Base-by-base conservation (phyloP, 2,888 invertebrate species). In the Parnassius smintheus region DNA sequence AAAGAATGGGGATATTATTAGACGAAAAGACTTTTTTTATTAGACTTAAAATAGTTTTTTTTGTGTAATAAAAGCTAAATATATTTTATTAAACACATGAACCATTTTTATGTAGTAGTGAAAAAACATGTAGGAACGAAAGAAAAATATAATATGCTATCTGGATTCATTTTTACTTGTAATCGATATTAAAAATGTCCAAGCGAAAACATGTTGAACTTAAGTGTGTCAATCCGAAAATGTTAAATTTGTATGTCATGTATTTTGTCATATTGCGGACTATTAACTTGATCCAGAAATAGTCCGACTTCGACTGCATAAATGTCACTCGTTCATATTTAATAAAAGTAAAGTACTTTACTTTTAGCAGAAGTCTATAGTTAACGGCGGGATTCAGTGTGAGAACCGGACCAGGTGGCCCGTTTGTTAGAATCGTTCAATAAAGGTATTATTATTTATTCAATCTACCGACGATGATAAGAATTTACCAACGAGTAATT, bases 331-430 rank as follows among this genome's bases (percentile, higher is more conserved):
- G 45, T 62, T 48, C 56, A 64, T 75, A 72, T 72, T 65, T 65
- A 64, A 67, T 59, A 61, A 68, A 70, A 65, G 62, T 61, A 68
- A 71, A 65, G 61, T 61, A 59, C 41, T 18, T 18, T 18, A 18
- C 18, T 18, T 18, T 7, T 35, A 18, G 12, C 64, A 61, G 64
- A 56, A 64, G 67, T 65, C 59, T 67, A 67, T 66, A 68, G 42
- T 62, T 64, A 70, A 70, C 70, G 69, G 65, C 68, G 65, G 70
- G 69, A 69, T 67, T 64, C 71, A 74, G 72, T 73, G 72, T 82
- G 78, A 72, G 77, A 82, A 75, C 65, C 48, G 60, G 63, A 68
- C 70, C 80, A 80, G 75, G 68, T 80, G 77, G 13, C 9, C 59
- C 59, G 53, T 46, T 50, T 44, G 52, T 55, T 59, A 35, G n/a